Evolutionary conservation across 1,140 invertebrate species (phyloP), one percentile per base, ranked within the genome.

Genomic region (Pteromalus puparum): DNA sequence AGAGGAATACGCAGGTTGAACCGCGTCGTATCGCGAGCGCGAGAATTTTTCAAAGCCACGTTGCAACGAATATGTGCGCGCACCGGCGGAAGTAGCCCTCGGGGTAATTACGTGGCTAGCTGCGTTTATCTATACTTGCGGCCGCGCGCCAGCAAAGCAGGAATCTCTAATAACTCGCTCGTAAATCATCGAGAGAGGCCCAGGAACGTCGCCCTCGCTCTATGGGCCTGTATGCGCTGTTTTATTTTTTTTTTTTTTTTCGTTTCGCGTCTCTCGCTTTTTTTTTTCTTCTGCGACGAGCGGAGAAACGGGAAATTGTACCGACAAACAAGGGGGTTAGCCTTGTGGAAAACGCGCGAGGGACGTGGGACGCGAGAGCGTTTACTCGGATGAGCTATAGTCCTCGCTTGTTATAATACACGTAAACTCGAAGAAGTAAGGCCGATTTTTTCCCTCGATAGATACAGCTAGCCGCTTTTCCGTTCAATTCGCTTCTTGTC

Each of bases 241-340:
- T 34, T 67, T 18, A 10, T 67, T 26, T 70, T 70, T 61, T 18
- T 18, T 67, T 26, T 70, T 70, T 61, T 77, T 61, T 26, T 15
- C 26, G 77, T 82, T 70, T 48, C 76, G 48, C 46, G 48, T 26
- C 68, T 46, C 48, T 73, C 26, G 2, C n/a, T 28, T 21, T 48
- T 65, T 61, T 77, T 77, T 77, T 1, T 12, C 10, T 34, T 42
- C 24, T 1, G 53, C 53, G 53, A 34, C 6, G 5, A 15, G 15
- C 65, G 26, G 72, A 79, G 79, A 77, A 72, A 68, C 83, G 87
- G 87, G 87, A 88, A 89, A 86, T 78, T 61, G 78, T 79, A 38
- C 30, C 28, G 75, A 77, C 28, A 77, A 77, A 65, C 46, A 61
- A 65, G 48, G 73, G 74, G 61, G 34, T 42, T 76, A 42, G 53